Evolutionary conservation across 1,140 invertebrate species (phyloP).

Genomic region (Lepeophtheirus salmonis): DNA sequence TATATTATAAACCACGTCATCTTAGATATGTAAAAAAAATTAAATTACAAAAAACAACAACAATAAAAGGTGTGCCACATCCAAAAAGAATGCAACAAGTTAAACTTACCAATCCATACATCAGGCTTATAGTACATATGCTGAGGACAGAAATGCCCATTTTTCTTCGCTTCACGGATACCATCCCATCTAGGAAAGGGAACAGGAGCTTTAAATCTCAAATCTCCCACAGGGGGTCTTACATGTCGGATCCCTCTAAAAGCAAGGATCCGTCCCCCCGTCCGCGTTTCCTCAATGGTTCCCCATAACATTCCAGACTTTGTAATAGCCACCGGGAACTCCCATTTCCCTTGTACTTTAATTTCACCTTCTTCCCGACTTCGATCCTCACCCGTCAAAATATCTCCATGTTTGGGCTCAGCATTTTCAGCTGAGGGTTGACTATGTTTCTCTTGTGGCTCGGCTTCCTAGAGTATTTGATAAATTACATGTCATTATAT

Average conservation of each 20-base stretch:
- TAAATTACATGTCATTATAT: no score
- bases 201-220: conserved; percentile 30
- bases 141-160: conserved; percentile 15
- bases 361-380: neutral
- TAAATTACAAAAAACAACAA: no score
- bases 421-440: no score
- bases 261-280: conserved; percentile 18
- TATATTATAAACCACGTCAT: no score
- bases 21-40: no score
- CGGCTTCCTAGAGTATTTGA: no score
- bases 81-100: no score
- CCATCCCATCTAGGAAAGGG: conserved; percentile 27
- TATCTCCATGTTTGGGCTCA: no score
- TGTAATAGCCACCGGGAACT: conserved; percentile 13
- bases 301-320: conserved; percentile 14
- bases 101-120: conserved; percentile 10
- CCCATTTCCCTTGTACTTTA: neutral
- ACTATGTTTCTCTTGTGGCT: no score
- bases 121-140: conserved; percentile 14
- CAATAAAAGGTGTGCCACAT: no score
- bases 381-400: no score
- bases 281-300: conserved; percentile 12
- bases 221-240: conserved; percentile 30
- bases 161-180: conserved; percentile 15
- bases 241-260: conserved; percentile 34